Percentiles rank a stretch among this genome's conserved stretches.
phyloP scores from a whole-genome alignment of 2,797 vertebrate species.

The Tiaroga cobitis region DNA sequence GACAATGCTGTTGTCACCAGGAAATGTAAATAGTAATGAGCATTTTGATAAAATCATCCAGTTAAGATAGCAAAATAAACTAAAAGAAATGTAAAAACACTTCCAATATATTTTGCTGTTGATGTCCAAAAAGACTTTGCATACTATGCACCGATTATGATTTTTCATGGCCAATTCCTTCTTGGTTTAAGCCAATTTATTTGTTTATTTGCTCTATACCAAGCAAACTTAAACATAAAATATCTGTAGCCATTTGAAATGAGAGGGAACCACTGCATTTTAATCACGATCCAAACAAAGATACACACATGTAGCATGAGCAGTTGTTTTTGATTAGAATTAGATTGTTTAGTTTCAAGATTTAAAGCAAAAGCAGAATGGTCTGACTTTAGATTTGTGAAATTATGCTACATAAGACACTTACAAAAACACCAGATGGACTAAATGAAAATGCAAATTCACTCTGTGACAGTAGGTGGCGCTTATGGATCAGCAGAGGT shows the following conservation, averaged over 20 bases:
- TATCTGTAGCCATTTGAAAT: not conserved
- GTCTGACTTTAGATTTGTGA: too few species aligned
- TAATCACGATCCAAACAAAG: not conserved
- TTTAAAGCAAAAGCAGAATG: too few species aligned
- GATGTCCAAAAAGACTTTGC: not conserved
- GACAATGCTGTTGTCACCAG: not conserved
- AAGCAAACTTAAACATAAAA: not conserved
- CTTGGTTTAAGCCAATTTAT: too few species aligned
- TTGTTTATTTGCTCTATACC: too few species aligned
- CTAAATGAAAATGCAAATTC: too few species aligned
- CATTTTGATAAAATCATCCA: not conserved
- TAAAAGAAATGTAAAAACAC: not conserved
- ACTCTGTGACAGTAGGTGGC: not conserved
- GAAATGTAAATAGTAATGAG: not conserved
- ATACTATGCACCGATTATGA: too few species aligned
- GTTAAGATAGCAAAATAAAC: not conserved
- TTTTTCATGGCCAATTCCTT: too few species aligned
- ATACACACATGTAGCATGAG: not conserved
- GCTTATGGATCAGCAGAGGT: not conserved
- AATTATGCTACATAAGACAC: too few species aligned
- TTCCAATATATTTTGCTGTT: not conserved
- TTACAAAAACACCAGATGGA: too few species aligned
- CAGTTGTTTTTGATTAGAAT: not conserved
- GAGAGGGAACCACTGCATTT: not conserved
- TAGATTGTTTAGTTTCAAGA: not conserved